Evolutionary conservation across 2,797 vertebrate species (phyloP).

Genomic region (Ibycter americanus): DNA sequence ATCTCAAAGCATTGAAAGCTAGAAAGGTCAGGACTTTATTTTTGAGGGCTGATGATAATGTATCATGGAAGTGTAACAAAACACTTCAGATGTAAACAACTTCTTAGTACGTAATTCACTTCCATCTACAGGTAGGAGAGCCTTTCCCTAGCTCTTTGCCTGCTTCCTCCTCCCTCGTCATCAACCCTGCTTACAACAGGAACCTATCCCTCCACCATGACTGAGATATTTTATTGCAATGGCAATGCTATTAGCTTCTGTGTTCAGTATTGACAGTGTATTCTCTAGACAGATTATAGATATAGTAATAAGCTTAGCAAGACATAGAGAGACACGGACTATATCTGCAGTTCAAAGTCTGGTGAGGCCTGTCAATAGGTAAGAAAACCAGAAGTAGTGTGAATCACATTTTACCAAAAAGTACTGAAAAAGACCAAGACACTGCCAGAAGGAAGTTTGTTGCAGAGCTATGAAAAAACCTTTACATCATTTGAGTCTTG

Average conservation of each 20-base stretch:
- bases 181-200: neutral
- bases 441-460: neutral
- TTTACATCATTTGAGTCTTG: neutral
- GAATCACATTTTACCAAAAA: neutral
- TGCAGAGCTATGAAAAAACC: neutral
- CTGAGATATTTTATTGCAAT: neutral
- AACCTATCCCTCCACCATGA: neutral
- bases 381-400: neutral
- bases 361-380: neutral
- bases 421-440: neutral
- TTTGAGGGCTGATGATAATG: neutral
- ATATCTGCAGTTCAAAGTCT: neutral
- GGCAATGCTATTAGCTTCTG: neutral
- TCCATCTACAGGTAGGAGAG: neutral
- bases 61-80: neutral
- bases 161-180: neutral
- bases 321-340: neutral
- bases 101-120: neutral
- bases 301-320: neutral
- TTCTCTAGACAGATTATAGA: neutral
- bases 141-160: neutral
- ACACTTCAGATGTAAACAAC: neutral
- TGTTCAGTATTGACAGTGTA: neutral
- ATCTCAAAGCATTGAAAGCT: neutral
- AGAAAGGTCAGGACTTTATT: neutral